Conservation (phyloP, 1,140 invertebrate genomes). For the Cylas formicarius region DNA sequence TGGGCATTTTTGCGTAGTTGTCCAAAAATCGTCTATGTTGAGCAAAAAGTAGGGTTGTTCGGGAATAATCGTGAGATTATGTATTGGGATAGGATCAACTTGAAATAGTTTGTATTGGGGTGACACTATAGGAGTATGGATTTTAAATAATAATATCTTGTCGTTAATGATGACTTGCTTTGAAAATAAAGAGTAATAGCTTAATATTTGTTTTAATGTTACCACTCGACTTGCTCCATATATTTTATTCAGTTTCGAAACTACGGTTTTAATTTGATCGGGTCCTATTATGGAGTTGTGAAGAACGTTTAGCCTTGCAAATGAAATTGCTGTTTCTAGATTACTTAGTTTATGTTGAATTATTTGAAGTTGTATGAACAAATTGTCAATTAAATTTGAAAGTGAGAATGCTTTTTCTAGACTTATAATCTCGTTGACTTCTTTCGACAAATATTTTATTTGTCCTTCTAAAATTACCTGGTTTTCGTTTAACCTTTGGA, state of each 20-base stretch:
- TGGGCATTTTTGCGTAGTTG: conserved; percentile 3
- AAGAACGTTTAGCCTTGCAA: not conserved
- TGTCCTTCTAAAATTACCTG: too few species aligned
- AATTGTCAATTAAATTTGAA: too few species aligned
- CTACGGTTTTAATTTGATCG: not conserved
- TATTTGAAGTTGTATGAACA: not conserved
- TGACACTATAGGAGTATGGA: conserved; percentile 1
- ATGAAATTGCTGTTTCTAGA: conserved; percentile 5
- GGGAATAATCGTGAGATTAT: not conserved
- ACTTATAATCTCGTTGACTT: too few species aligned
- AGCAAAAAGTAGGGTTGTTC: conserved; percentile 4
- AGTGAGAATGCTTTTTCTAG: too few species aligned
- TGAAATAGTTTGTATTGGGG: too few species aligned
- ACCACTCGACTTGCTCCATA: not conserved
- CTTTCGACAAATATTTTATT: too few species aligned
- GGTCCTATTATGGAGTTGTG: conserved; percentile 2
- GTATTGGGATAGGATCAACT: conserved; percentile 4
- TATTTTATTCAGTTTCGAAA: not conserved
- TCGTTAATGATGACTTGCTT: not conserved
- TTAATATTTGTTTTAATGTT: not conserved
- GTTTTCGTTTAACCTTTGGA: too few species aligned
- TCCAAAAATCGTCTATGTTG: conserved; percentile 1
- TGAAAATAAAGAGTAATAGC: too few species aligned
- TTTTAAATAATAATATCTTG: not conserved
- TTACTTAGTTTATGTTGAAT: conserved; percentile 1